Evolutionary conservation across 1,140 invertebrate species (phyloP).

Genomic region (Sesamia nonagrioides): DNA sequence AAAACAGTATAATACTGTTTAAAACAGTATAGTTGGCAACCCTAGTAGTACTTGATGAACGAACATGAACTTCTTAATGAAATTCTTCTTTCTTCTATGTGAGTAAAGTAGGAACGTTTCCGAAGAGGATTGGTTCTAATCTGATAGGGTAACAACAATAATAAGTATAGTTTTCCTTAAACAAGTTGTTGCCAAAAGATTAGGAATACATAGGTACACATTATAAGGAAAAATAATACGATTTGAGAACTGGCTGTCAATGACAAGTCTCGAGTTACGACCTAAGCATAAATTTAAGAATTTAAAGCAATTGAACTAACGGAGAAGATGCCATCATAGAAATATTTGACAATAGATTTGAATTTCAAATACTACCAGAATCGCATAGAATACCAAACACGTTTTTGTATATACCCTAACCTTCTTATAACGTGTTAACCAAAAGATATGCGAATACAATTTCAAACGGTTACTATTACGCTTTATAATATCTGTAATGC

Average conservation of each 20-base stretch:
- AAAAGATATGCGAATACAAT: not conserved
- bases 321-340: constrained; percentile 4
- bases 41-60: too few species aligned
- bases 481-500: constrained; percentile 39
- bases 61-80: not conserved
- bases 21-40: too few species aligned
- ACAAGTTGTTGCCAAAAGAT: not conserved
- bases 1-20: too few species aligned
- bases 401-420: not conserved
- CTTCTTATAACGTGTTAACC: not conserved
- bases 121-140: not conserved
- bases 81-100: not conserved
- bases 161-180: not conserved
- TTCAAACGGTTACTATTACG: constrained; percentile 40
- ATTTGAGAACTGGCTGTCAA: constrained; percentile 1
- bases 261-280: constrained; percentile 3
- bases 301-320: constrained; percentile 13
- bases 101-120: not conserved
- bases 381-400: not conserved
- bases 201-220: not conserved
- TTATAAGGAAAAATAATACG: not conserved
- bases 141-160: not conserved
- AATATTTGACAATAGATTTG: constrained; percentile 1
- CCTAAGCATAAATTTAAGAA: constrained; percentile 4
- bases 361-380: not conserved